These are phyloP conservation scores for Drosophila bipectinata DNA, from an alignment of 1,140 invertebrate genomes.

Conservation along the genomic window DNA sequence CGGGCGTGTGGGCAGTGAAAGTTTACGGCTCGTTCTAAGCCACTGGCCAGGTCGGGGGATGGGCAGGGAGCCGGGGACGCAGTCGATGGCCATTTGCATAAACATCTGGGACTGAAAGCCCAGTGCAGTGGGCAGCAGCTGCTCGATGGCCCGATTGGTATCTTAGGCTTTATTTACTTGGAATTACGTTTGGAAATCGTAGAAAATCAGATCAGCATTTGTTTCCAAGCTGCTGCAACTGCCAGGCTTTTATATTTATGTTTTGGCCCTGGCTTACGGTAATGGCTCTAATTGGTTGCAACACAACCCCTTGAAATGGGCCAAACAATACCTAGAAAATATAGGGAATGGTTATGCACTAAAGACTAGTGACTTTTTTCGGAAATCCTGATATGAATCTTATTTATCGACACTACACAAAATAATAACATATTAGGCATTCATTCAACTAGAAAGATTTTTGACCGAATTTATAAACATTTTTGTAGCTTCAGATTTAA, in stretches of 20 bases:
- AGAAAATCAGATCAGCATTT: slow-evolving; percentile 49
- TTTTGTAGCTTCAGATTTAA: no score
- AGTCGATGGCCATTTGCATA: slow-evolving; percentile 61
- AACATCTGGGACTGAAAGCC: slow-evolving; percentile 24
- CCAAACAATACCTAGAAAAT: background rate
- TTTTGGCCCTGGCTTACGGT: background rate
- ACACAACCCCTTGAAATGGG: background rate
- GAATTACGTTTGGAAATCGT: slow-evolving; percentile 51
- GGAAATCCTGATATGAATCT: no score
- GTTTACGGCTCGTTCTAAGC: slow-evolving; percentile 62
- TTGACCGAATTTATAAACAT: no score
- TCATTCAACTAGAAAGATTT: no score
- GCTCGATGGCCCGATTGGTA: slow-evolving; percentile 8
- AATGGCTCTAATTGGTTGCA: background rate
- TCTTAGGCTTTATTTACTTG: slow-evolving; percentile 7
- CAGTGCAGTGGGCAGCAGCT: slow-evolving; percentile 24
- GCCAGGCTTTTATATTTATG: background rate
- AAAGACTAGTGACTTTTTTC: no score
- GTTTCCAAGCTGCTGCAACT: slow-evolving; percentile 7
- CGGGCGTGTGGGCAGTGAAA: slow-evolving; percentile 64
- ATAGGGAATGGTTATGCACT: background rate
- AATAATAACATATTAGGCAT: no score
- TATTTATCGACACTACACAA: no score
- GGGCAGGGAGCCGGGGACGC: background rate
- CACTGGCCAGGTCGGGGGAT: slow-evolving; percentile 40